Conservation (phyloP, 2,113 vertebrate species). For the Amphiprion ocellaris region DNA sequence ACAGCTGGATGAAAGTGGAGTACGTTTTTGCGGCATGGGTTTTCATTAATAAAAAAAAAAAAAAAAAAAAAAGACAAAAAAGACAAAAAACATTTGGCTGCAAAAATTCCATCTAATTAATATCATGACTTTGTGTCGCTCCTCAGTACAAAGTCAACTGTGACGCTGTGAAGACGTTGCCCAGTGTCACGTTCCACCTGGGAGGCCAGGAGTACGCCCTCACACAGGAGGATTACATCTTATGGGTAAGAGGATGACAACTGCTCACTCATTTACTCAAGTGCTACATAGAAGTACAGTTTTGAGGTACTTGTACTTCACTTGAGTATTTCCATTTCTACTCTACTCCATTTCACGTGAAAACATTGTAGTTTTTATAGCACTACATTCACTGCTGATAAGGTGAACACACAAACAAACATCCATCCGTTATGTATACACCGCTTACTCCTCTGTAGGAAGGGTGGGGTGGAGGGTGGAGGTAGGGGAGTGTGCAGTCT, state of each 20-base stretch:
- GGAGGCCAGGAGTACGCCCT: slow-evolving; percentile 88
- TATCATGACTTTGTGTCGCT: slow-evolving; percentile 22
- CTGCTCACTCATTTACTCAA: neutral
- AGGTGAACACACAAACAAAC: too few species aligned
- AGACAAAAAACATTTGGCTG: neutral
- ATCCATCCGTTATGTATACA: too few species aligned
- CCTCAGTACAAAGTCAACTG: slow-evolving; percentile 92
- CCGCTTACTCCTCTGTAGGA: too few species aligned
- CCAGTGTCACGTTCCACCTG: slow-evolving; percentile 92
- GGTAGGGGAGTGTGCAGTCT: too few species aligned
- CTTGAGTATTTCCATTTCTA: too few species aligned
- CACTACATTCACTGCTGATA: too few species aligned
- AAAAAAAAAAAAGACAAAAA: neutral
- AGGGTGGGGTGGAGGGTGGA: too few species aligned
- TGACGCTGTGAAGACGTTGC: slow-evolving; percentile 87
- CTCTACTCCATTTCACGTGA: too few species aligned
- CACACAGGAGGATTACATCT: slow-evolving; percentile 88
- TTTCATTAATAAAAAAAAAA: neutral
- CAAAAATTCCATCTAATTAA: neutral
- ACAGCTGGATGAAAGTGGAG: slow-evolving; percentile 87
- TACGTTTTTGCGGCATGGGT: slow-evolving; percentile 65
- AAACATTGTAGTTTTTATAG: too few species aligned
- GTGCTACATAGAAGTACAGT: too few species aligned
- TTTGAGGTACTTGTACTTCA: too few species aligned
- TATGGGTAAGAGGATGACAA: slow-evolving; percentile 84